Evolutionary conservation across 2,888 invertebrate species (phyloP).

Genomic region (Altica lythri): DNA sequence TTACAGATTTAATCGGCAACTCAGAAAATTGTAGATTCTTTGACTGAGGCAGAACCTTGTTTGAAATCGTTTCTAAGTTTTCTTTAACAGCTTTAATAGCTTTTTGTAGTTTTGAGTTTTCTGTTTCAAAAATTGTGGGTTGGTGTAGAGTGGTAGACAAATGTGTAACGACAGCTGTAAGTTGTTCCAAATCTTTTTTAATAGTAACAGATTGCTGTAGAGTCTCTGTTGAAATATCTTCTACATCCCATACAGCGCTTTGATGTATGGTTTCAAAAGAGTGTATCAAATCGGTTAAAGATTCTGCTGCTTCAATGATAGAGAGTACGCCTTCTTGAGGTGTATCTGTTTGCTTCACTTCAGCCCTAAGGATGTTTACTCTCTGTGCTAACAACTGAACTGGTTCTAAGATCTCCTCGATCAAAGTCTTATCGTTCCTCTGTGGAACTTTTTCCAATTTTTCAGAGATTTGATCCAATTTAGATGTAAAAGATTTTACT

Average conservation of each 20-base stretch:
- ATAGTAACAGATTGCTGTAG: conserved; percentile 11
- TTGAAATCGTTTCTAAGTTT: conserved; percentile 23
- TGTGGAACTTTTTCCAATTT: neutral
- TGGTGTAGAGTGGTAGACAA: conserved; percentile 23
- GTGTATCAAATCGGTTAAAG: conserved; percentile 22
- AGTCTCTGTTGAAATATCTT: conserved; percentile 21
- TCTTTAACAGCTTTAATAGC: conserved; percentile 24
- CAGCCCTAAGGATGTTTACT: conserved; percentile 28
- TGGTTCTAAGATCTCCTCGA: conserved; percentile 19
- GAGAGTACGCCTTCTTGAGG: conserved; percentile 32
- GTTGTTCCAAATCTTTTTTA: conserved; percentile 37
- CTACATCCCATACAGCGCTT: conserved; percentile 11
- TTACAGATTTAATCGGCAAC: conserved; percentile 21
- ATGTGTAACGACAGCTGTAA: conserved; percentile 34
- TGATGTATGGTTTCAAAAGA: conserved; percentile 24
- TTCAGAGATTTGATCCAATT: neutral
- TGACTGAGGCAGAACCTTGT: conserved; percentile 14
- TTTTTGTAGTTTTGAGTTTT: conserved; percentile 31
- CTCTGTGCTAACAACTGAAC: conserved; percentile 23
- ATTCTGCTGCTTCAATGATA: conserved; percentile 24
- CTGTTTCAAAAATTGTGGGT: conserved; percentile 29
- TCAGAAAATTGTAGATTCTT: conserved; percentile 23
- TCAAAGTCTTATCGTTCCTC: conserved; percentile 21
- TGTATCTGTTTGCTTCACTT: conserved; percentile 24
- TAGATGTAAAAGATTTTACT: conserved; percentile 1